A percentile compares a stretch with the other conserved stretches of the same genome.
phyloP scores from a whole-genome alignment of 2,888 invertebrate species.

The Terebella lapidaria region DNA sequence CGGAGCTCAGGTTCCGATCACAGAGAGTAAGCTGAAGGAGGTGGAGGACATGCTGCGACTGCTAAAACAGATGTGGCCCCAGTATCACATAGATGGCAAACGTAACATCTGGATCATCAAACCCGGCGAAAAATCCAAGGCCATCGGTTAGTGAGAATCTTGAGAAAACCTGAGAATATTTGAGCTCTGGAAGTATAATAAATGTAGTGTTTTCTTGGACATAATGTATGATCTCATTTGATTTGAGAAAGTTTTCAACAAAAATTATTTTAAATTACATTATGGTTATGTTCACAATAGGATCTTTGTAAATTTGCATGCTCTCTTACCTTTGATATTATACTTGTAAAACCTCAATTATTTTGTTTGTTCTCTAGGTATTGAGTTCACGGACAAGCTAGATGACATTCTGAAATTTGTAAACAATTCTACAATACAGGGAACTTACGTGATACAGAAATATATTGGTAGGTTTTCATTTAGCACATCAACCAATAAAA shows the following conservation, averaged over 20 bases:
- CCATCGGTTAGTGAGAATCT: conserved; percentile 59
- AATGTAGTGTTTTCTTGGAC: too few species aligned
- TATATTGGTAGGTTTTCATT: conserved; percentile 81
- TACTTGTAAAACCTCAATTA: too few species aligned
- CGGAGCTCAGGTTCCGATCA: conserved; percentile 21
- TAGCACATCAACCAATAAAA: too few species aligned
- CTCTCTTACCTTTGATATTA: too few species aligned
- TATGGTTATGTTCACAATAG: too few species aligned
- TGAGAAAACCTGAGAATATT: too few species aligned
- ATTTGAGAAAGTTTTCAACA: too few species aligned
- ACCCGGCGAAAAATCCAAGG: conserved; percentile 87
- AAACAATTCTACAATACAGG: conserved; percentile 53
- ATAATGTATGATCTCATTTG: too few species aligned
- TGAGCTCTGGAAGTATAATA: not conserved
- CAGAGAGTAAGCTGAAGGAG: conserved; percentile 14
- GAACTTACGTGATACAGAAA: conserved; percentile 82
- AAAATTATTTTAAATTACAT: too few species aligned
- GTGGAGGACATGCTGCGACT: conserved; percentile 13
- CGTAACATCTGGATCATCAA: conserved; percentile 92
- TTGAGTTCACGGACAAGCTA: conserved; percentile 77
- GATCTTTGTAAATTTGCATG: too few species aligned
- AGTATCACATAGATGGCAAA: conserved; percentile 67
- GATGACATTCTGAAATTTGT: conserved; percentile 69
- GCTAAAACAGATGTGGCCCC: conserved; percentile 24
- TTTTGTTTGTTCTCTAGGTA: conserved; percentile 61